Base-by-base conservation (phyloP, 2,113 vertebrate genomes). In the Gadus macrocephalus region DNA sequence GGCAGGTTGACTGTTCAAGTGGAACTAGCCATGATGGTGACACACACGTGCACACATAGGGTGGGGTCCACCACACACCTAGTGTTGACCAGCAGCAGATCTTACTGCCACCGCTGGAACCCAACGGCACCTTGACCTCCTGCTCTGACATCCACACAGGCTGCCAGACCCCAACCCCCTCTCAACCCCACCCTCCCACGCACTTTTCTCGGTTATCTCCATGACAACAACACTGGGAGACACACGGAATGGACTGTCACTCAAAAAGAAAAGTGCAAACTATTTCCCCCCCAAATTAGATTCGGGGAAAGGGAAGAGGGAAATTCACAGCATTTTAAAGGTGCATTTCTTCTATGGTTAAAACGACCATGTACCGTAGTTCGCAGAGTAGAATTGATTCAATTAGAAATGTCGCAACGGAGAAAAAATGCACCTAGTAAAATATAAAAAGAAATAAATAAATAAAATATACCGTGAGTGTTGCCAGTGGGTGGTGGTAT, bases 41-140 rank as follows among this genome's bases (percentile, higher is more conserved):
- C 53, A 65, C 66, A 19, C 55, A 64, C 25, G 71, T 71, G 12
- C 59, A 56, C 49, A 59, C 27, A 55, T 53, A 64, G n/a, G 61
- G 25, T 22, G 16, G 35, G 59, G 17, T 73, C 67, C 62, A 35
- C 15, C 42, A 12, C 42, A 3, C 38, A 2, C 12, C 42, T 49
- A 49, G 42, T 68, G n/a, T 6, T 25, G 60, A 62, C 25, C 25
- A 64, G 65, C 56, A 55, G 8, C 4, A 19, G 3, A 20, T 59
- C 42, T 61, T n/a, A 58, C 55, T 58, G 55, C 4, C 9, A 58
- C 42, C 15, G 55, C 55, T 16, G 3, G 16, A 58, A 58, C 7
- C 55, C n/a, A 16, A 58, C 55, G 15, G 55, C 7, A 58, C 15
- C 55, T n/a, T 4, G 55, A 58, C 55, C 15, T n/a, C 15, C 14